A percentile compares a stretch with the other conserved stretches of the same genome.
These are phyloP conservation scores for Rhinolophus sinicus DNA, from an alignment of 2,113 vertebrate genomes.

Conservation along the genomic window DNA sequence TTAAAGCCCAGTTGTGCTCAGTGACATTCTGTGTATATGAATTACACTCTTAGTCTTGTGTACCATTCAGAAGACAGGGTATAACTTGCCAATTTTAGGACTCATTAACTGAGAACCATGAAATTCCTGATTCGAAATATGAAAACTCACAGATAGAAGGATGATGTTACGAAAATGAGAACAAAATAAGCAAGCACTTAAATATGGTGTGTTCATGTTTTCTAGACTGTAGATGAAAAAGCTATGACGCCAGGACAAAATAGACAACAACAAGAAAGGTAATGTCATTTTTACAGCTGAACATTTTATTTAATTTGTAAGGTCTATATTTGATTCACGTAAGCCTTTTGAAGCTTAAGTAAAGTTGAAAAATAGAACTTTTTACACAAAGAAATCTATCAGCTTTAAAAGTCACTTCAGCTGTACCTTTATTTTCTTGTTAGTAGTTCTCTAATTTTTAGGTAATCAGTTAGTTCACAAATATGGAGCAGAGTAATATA, in stretches of 20 bases:
- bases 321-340: neutral
- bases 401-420: neutral
- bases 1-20: neutral
- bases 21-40: neutral
- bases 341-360: no score
- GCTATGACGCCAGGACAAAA: conserved; percentile 81
- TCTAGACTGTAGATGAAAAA: conserved; percentile 88
- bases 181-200: neutral
- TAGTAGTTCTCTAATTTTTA: neutral
- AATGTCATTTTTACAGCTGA: conserved; percentile 55
- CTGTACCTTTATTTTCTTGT: conserved; percentile 5
- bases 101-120: neutral
- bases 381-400: neutral
- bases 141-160: neutral
- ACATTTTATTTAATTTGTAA: conserved; percentile 31
- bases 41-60: neutral
- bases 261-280: conserved; percentile 90
- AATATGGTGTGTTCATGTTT: neutral
- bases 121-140: conserved; percentile 10
- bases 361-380: no score
- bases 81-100: neutral
- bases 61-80: neutral
- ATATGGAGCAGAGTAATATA: no score
- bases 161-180: neutral
- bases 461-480: neutral